phyloP scores from a whole-genome alignment of 2,797 vertebrate species.

The Rhabdomys pumilio region DNA sequence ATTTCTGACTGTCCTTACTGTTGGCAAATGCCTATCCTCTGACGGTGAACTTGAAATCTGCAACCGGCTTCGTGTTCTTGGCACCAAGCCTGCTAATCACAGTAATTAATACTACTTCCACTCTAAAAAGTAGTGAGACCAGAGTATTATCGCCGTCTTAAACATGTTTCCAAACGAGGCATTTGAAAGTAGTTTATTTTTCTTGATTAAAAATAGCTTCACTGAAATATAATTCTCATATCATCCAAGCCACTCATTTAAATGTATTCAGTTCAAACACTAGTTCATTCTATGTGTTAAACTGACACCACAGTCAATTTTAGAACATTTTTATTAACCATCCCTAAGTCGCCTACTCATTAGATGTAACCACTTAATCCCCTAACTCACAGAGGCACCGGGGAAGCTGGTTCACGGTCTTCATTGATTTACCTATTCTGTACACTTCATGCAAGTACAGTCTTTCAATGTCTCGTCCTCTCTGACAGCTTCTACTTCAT shows the following conservation, averaged over 20 bases:
- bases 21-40: not conserved
- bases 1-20: not conserved
- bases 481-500: not conserved
- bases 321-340: not conserved
- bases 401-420: not conserved
- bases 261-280: not conserved
- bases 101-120: not conserved
- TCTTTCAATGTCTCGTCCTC: not conserved
- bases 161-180: not conserved
- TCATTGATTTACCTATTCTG: not conserved
- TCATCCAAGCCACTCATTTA: not conserved
- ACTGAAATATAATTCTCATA: not conserved
- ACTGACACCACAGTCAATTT: not conserved
- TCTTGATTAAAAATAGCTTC: constrained; percentile 21
- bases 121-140: not conserved
- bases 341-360: too few species aligned
- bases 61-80: not conserved
- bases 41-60: constrained; percentile 10
- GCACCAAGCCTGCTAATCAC: not conserved
- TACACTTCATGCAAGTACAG: not conserved
- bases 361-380: not conserved
- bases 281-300: not conserved
- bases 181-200: constrained; percentile 41
- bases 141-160: not conserved
- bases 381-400: not conserved